A percentile compares a stretch with the other conserved stretches of the same genome.
phyloP scores from a whole-genome alignment of 2,797 vertebrate genomes.

The Ataeniobius toweri region DNA sequence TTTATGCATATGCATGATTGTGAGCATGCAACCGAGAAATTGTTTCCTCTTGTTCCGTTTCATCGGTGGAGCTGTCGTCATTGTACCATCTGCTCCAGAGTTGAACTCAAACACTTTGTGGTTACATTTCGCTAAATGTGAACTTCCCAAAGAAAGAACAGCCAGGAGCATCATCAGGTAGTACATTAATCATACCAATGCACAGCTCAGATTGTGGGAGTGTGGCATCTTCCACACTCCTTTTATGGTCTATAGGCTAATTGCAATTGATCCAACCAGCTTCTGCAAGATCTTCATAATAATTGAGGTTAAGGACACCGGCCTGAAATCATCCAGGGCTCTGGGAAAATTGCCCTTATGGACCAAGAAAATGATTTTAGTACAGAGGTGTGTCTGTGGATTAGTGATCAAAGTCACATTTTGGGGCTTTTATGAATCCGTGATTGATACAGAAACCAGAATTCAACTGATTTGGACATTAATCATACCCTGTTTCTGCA shows the following conservation, averaged over 20 bases:
- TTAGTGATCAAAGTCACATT: not conserved
- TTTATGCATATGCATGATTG: not conserved
- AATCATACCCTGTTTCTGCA: not conserved
- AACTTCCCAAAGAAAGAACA: not conserved
- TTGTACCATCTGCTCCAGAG: constrained; percentile 63
- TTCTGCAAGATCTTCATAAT: too few relatives aligned
- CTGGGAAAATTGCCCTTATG: too few relatives aligned
- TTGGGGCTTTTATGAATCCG: too few relatives aligned
- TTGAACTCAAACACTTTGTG: constrained; percentile 20
- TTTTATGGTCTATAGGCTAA: too few relatives aligned
- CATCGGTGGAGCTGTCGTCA: constrained; percentile 58
- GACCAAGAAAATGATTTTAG: not conserved
- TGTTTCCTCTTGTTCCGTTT: constrained; percentile 60
- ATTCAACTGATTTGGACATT: too few relatives aligned
- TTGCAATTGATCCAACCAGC: too few relatives aligned
- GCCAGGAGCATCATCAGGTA: not conserved
- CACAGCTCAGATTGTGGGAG: not conserved
- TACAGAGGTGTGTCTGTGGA: constrained; percentile 7
- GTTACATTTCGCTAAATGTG: not conserved
- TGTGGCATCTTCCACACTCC: too few relatives aligned
- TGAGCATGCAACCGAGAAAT: constrained; percentile 45
- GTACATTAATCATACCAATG: not conserved
- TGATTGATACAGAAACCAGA: too few relatives aligned
- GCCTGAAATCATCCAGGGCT: too few relatives aligned
- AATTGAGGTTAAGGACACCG: too few relatives aligned